These are phyloP conservation scores for Tortricodes alternella DNA, from an alignment of 2,888 invertebrate species.

Conservation along the genomic window DNA sequence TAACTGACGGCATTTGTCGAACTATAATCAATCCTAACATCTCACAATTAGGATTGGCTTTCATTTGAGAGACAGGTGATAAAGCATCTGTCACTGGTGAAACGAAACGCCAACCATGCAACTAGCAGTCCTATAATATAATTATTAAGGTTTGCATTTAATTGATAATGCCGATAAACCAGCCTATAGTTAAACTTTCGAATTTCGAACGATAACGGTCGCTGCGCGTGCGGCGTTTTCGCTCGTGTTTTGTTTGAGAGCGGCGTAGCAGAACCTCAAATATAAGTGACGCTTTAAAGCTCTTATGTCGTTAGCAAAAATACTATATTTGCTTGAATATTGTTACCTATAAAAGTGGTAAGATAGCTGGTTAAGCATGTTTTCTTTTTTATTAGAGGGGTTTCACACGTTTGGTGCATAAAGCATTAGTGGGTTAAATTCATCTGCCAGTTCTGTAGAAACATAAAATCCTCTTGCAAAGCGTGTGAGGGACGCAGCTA, in stretches of 20 bases:
- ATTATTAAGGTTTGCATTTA: background rate
- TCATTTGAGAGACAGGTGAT: background rate
- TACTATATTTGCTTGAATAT: too few species aligned
- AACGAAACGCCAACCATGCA: background rate
- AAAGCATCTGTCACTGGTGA: conserved; percentile 14
- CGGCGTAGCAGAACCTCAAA: too few species aligned
- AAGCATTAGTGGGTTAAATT: too few species aligned
- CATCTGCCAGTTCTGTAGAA: too few species aligned
- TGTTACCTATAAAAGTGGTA: too few species aligned
- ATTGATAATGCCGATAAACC: background rate
- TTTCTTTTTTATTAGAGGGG: conserved; percentile 26
- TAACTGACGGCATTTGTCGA: background rate
- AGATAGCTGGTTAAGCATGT: too few species aligned
- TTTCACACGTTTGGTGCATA: conserved; percentile 17
- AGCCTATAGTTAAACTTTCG: conserved; percentile 32
- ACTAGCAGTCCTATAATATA: background rate
- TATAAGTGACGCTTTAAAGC: too few species aligned
- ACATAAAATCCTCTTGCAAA: too few species aligned
- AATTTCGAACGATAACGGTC: conserved; percentile 38
- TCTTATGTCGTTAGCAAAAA: too few species aligned
- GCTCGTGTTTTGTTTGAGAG: conserved; percentile 13
- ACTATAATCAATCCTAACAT: background rate
- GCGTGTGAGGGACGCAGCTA: too few species aligned
- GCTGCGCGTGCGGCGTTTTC: conserved; percentile 34
- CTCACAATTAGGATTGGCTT: background rate